Conservation (phyloP, 2,113 vertebrate genomes). For the Nycticebus coucang region DNA sequence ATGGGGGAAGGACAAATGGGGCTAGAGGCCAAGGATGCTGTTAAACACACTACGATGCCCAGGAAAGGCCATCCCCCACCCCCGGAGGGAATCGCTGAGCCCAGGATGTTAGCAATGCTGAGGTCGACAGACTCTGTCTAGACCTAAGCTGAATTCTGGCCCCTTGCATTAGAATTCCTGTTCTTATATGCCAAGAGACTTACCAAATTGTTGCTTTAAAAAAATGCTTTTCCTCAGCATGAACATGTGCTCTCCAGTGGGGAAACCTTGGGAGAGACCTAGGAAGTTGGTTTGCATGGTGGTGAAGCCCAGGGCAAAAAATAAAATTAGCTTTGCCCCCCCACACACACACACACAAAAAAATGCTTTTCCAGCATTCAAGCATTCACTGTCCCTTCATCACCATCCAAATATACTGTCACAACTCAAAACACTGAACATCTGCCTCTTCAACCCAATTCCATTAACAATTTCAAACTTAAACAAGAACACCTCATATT, state of each 20-base stretch:
- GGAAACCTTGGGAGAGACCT: no score
- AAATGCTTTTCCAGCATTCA: no score
- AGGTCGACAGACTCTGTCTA: neutral
- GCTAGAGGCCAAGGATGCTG: neutral
- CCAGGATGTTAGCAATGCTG: neutral
- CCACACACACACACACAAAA: no score
- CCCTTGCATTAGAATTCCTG: neutral
- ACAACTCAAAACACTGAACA: neutral
- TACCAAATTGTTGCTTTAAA: conserved; percentile 21
- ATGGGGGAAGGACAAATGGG: fast-evolving
- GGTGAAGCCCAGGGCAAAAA: no score
- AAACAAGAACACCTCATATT: neutral
- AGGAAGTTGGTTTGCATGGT: no score
- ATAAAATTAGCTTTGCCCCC: no score
- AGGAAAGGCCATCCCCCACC: neutral
- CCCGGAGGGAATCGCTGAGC: neutral
- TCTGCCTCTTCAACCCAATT: neutral
- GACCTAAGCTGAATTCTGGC: neutral
- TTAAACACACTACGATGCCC: neutral
- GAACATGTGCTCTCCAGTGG: no score
- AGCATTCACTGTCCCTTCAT: neutral
- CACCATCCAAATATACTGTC: neutral
- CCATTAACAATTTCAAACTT: conserved; percentile 37
- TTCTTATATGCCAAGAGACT: neutral
- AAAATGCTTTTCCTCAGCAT: neutral